Conservation (phyloP, 64 coral and sea anemone species). For the Trachythela sp. region DNA sequence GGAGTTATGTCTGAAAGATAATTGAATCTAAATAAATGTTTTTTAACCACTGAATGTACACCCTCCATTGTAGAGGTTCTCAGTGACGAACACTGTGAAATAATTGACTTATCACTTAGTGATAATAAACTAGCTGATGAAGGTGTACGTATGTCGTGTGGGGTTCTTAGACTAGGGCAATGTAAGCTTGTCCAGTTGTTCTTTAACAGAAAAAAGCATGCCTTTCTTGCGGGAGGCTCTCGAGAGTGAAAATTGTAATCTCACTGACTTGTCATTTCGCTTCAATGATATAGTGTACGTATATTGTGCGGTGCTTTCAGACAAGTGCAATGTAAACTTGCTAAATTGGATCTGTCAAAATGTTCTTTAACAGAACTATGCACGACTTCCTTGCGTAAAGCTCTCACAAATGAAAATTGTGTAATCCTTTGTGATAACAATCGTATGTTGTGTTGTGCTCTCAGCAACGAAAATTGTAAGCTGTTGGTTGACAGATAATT, state of each 20-base stretch:
- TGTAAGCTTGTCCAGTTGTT: background rate
- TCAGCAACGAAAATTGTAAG: too few relatives aligned
- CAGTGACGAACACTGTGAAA: background rate
- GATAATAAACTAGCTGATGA: background rate
- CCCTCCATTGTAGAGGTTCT: background rate
- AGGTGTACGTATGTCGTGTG: background rate
- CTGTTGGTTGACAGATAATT: too few relatives aligned
- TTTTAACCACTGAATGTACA: background rate
- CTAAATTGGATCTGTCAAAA: background rate
- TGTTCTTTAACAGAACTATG: background rate
- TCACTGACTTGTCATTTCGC: background rate
- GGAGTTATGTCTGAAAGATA: background rate
- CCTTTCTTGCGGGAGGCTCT: background rate
- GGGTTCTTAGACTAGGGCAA: background rate
- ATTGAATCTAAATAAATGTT: background rate
- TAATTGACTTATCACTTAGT: background rate
- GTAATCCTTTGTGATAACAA: too few relatives aligned
- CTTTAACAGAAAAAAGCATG: background rate
- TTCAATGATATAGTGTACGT: background rate
- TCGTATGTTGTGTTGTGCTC: too few relatives aligned
- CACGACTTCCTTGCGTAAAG: too few relatives aligned
- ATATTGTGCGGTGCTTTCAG: background rate
- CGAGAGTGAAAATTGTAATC: background rate
- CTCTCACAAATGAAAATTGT: too few relatives aligned
- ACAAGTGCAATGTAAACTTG: background rate